A percentile compares a stretch with the other conserved stretches of the same genome.
Evolutionary conservation across 2,113 vertebrate species (phyloP).

Genomic region (Gymnorhina tibicen): DNA sequence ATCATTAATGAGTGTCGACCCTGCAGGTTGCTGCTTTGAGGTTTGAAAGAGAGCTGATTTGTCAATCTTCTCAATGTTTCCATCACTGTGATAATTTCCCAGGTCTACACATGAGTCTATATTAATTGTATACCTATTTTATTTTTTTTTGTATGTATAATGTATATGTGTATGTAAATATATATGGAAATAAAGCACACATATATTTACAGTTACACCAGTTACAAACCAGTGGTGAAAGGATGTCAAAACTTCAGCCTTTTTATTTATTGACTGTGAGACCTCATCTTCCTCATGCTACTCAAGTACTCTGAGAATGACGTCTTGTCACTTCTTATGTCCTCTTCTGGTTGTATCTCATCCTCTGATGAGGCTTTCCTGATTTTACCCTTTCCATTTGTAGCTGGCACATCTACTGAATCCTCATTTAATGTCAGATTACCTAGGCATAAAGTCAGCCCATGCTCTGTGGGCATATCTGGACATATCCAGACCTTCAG

Average conservation of each 20-base stretch:
- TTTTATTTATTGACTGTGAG: neutral
- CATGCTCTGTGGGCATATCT: neutral
- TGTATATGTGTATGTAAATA: neutral
- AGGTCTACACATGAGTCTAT: neutral
- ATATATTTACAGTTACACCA: neutral
- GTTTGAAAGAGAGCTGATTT: neutral
- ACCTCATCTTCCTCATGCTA: neutral
- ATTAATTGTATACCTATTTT: neutral
- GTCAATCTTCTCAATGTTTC: neutral
- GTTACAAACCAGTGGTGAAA: neutral
- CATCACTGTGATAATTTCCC: neutral
- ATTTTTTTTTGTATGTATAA: neutral
- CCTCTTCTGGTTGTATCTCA: neutral
- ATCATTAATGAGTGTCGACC: neutral
- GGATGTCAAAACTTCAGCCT: neutral
- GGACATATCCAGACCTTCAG: neutral
- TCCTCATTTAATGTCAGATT: neutral
- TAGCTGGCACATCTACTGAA: neutral
- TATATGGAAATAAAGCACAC: neutral
- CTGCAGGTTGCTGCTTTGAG: neutral
- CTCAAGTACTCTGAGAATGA: neutral
- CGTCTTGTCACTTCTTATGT: neutral
- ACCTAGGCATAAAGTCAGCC: neutral
- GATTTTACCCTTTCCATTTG: neutral
- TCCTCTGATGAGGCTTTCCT: neutral